These are phyloP conservation scores for Aporophyla nigra DNA, from an alignment of 2,888 invertebrate genomes.

Conservation along the genomic window DNA sequence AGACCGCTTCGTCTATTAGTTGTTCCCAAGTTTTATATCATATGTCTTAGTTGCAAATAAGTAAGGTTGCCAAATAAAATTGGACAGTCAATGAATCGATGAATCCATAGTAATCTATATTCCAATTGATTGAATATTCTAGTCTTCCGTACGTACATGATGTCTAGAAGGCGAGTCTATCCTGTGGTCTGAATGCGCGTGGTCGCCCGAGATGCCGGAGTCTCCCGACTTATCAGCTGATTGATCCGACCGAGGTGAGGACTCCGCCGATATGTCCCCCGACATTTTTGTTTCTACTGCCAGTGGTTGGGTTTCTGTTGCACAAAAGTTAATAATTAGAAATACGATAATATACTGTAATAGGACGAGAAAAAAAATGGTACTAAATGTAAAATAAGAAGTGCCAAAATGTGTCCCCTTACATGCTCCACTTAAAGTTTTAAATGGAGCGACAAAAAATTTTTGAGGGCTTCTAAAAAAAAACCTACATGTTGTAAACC, in stretches of 20 bases:
- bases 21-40: no score
- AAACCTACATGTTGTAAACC: no score
- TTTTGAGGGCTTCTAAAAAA: no score
- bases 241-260: constrained; percentile 87
- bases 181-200: constrained; percentile 85
- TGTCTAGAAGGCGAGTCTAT: constrained; percentile 88
- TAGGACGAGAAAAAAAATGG: background rate
- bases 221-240: constrained; percentile 94
- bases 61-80: no score
- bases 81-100: background rate
- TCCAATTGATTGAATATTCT: background rate
- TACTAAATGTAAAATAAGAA: background rate
- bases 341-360: background rate
- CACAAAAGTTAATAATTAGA: background rate
- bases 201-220: constrained; percentile 95
- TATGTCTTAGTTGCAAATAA: no score
- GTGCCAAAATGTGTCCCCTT: no score
- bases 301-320: constrained; percentile 83
- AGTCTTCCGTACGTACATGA: constrained; percentile 71
- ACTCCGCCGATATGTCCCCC: constrained; percentile 83
- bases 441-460: no score
- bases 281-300: constrained; percentile 89
- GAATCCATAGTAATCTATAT: no score
- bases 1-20: no score
- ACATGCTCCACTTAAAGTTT: no score